These are phyloP conservation scores for Brachynemurus nebulosus DNA, from an alignment of 2,888 invertebrate species.

Conservation along the genomic window DNA sequence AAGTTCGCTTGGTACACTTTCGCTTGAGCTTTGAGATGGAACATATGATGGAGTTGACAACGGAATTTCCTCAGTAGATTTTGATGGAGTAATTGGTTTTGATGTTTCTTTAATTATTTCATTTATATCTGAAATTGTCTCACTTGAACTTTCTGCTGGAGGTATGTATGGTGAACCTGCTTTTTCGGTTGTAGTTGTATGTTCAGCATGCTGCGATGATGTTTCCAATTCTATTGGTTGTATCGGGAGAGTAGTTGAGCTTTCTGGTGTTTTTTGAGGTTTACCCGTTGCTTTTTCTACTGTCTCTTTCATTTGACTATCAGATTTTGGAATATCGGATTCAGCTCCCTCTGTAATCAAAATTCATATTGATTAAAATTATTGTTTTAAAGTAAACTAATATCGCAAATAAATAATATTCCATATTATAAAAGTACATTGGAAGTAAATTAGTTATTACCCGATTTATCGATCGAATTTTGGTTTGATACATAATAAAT, in stretches of 20 bases:
- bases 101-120: constrained; percentile 4
- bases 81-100: constrained; percentile 8
- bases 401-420: too few species aligned
- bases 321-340: constrained; percentile 31
- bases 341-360: constrained; percentile 34
- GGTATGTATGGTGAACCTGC: constrained; percentile 5
- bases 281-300: constrained; percentile 9
- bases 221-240: constrained; percentile 14
- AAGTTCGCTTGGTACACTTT: constrained; percentile 2
- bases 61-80: too few species aligned
- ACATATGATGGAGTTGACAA: too few species aligned
- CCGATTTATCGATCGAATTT: too few species aligned
- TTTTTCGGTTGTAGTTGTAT: constrained; percentile 7
- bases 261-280: constrained; percentile 14
- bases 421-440: too few species aligned
- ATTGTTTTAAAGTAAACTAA: neutral
- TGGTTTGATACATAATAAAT: too few species aligned
- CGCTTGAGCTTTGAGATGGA: neutral
- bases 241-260: constrained; percentile 14
- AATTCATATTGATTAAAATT: neutral
- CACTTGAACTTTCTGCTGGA: constrained; percentile 6
- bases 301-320: constrained; percentile 6
- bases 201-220: constrained; percentile 5
- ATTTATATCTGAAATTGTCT: constrained; percentile 3
- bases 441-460: too few species aligned